phyloP scores from a whole-genome alignment of 2,888 invertebrate species.

The Epinotia brunnichana region DNA sequence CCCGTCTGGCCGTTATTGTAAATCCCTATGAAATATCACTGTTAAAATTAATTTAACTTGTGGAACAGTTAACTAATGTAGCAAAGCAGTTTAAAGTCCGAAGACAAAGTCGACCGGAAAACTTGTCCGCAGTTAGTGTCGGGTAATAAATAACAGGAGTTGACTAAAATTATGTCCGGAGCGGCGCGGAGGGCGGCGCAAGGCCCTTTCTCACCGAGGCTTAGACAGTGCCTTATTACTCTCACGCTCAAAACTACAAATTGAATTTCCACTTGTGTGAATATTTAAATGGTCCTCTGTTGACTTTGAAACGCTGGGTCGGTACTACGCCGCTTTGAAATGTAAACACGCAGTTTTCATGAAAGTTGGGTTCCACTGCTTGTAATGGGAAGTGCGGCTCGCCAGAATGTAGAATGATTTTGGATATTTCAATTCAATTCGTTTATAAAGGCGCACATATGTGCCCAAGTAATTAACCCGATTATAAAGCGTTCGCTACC shows the following conservation, averaged over 20 bases:
- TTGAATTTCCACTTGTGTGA: conserved; percentile 72
- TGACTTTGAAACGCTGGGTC: conserved; percentile 62
- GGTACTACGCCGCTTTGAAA: conserved; percentile 56
- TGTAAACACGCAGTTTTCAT: conserved; percentile 58
- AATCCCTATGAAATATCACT: conserved; percentile 30
- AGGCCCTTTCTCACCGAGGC: conserved; percentile 45
- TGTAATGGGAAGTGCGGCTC: conserved; percentile 23
- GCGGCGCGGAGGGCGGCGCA: conserved; percentile 44
- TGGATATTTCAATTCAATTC: conserved; percentile 46
- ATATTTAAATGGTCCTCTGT: conserved; percentile 69
- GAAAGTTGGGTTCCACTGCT: conserved; percentile 49
- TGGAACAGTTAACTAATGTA: conserved; percentile 42
- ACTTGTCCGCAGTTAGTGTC: conserved; percentile 52
- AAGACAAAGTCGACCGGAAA: conserved; percentile 44
- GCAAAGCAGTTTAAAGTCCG: conserved; percentile 43
- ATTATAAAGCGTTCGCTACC: background rate
- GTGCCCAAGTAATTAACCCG: conserved; percentile 9
- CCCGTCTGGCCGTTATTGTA: conserved; percentile 24
- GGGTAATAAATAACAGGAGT: conserved; percentile 55
- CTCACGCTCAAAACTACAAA: conserved; percentile 67
- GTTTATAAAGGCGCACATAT: conserved; percentile 2
- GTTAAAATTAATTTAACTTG: conserved; percentile 42
- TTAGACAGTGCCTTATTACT: conserved; percentile 55
- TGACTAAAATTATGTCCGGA: conserved; percentile 54
- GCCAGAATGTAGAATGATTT: conserved; percentile 45